A percentile compares a stretch with the other conserved stretches of the same genome.
Evolutionary conservation across 2,888 invertebrate genomes (phyloP).

Genomic region (Oscheius sp.): DNA sequence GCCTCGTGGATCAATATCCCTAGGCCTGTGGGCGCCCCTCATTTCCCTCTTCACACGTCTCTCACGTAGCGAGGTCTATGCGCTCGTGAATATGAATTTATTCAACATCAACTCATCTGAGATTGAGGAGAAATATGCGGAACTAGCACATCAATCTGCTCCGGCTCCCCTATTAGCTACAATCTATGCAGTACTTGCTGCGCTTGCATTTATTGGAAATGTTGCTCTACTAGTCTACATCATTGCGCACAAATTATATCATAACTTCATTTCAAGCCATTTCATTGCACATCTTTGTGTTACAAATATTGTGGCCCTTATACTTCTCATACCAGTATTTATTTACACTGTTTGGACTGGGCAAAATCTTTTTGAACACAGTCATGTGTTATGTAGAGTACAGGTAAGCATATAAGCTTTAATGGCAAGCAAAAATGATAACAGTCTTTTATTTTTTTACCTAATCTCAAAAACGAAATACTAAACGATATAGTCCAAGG

Average conservation of each 20-base stretch:
- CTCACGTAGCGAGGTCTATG: background rate
- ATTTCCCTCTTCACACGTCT: constrained; percentile 21
- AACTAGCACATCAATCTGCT: constrained; percentile 41
- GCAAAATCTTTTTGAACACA: constrained; percentile 57
- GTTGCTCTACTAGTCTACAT: constrained; percentile 63
- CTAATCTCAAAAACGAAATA: no score
- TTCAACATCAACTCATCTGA: constrained; percentile 46
- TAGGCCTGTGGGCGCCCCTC: constrained; percentile 8
- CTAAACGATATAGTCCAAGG: no score
- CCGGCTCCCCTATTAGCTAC: constrained; percentile 44
- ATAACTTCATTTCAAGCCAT: constrained; percentile 69
- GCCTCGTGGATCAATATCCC: constrained; percentile 26
- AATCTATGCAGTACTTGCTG: constrained; percentile 39
- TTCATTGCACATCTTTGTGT: constrained; percentile 69
- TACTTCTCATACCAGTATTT: constrained; percentile 61
- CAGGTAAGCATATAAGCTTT: constrained; percentile 52
- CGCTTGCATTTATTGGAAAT: constrained; percentile 60
- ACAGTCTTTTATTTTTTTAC: background rate
- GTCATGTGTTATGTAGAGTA: constrained; percentile 59
- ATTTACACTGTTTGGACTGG: constrained; percentile 63
- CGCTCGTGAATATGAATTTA: constrained; percentile 31
- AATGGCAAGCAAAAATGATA: background rate
- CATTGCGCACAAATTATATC: constrained; percentile 60
- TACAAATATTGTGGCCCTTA: constrained; percentile 63
- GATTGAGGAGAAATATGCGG: constrained; percentile 45